These are phyloP conservation scores for Calycopis cecrops DNA, from an alignment of 1,140 invertebrate genomes.

Conservation along the genomic window DNA sequence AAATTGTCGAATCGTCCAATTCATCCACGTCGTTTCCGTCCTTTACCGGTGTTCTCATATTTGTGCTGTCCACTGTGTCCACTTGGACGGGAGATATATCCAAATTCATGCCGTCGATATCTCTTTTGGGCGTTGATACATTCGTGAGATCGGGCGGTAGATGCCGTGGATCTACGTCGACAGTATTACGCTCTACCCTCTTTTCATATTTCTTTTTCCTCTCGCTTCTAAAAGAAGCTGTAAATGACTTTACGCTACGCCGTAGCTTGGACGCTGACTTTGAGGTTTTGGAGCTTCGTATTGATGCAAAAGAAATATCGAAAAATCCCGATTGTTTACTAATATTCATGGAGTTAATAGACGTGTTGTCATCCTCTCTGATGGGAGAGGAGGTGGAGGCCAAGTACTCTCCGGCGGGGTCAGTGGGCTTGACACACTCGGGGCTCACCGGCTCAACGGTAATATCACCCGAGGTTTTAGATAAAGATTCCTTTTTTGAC, in stretches of 20 bases:
- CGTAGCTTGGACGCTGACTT: constrained; percentile 69
- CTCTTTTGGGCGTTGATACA: constrained; percentile 58
- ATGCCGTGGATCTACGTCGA: constrained; percentile 52
- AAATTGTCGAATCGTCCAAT: constrained; percentile 52
- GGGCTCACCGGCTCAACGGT: constrained; percentile 59
- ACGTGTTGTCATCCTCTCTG: constrained; percentile 67
- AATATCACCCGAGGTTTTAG: constrained; percentile 55
- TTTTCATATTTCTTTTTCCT: constrained; percentile 74
- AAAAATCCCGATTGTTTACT: constrained; percentile 72
- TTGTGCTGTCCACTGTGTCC: constrained; percentile 61
- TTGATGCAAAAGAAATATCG: constrained; percentile 70
- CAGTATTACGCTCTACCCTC: constrained; percentile 53
- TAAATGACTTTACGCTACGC: constrained; percentile 70
- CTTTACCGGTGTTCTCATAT: constrained; percentile 39
- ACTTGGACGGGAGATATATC: constrained; percentile 69
- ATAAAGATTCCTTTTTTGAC: constrained; percentile 62
- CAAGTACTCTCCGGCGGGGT: constrained; percentile 60
- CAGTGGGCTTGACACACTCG: constrained; percentile 56
- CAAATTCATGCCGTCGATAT: constrained; percentile 58
- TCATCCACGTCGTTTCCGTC: constrained; percentile 47
- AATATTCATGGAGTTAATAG: constrained; percentile 67
- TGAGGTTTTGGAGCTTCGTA: constrained; percentile 63
- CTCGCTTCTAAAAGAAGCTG: constrained; percentile 71
- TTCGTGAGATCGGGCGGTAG: constrained; percentile 49
- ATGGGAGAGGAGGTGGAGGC: constrained; percentile 68